Base-by-base conservation (phyloP, 2,888 invertebrate genomes). In the Chrysolina americana region DNA sequence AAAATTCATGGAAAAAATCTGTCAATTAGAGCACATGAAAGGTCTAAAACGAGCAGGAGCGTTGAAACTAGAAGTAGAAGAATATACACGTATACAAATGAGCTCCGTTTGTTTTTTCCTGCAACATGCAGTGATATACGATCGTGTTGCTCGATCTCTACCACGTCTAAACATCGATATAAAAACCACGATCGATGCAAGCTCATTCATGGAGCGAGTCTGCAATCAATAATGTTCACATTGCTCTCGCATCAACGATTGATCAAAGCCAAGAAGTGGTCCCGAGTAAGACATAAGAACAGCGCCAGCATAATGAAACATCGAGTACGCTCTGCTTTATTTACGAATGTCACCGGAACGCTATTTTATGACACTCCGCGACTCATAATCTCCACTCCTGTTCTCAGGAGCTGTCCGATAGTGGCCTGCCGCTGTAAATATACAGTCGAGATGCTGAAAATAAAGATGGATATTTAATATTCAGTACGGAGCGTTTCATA, bases 391-490 rank as follows among this genome's bases (percentile, higher is more conserved):
- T 85, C 81, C 83, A 83, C 84, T 81, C 74, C 82, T 80, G 82
- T 85, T 85, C 85, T 84, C 85, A 84, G 83, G 84, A 85, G 83
- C 84, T 84, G 84, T 84, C 83, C 78, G 78, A 65, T 63, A 72
- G 69, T 77, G 76, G 79, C 81, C 78, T 78, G 79, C 79, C 76
- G 81, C 80, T 82, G 84, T 84, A 84, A 84, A 85, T 85, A 84
- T 81, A 80, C 80, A 76, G 65, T 72, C 69, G 75, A 65, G 80
- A 80, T 83, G 82, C 79, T 81, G 82, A 83, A 85, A 83, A 84
- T 83, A 83, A 83, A 81, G 82, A 81, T 80, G 70, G 83, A 84
- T 84, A 83, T 84, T 85, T 85, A 84, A 84, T 85, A 85, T 85
- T 83, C 83, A 81, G 79, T 78, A 79, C 80, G 75, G 79, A 77